These are phyloP conservation scores for Petrocephalus microphthalmus DNA, from an alignment of 2,113 vertebrate genomes.

Conservation along the genomic window DNA sequence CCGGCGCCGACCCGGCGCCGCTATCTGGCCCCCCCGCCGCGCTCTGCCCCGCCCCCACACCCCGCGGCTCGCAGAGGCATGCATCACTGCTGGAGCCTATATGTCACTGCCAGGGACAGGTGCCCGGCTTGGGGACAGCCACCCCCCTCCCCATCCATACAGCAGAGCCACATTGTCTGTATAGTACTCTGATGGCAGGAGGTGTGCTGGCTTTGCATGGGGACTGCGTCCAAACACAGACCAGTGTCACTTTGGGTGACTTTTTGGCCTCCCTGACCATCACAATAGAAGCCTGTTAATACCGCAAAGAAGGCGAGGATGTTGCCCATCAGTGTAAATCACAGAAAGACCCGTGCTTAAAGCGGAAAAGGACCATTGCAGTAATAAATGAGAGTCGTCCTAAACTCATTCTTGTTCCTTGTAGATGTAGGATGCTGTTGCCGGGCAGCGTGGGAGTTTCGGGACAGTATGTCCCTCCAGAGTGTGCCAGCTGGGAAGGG, in stretches of 20 bases:
- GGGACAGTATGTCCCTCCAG: conserved; percentile 52
- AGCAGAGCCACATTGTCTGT: not conserved
- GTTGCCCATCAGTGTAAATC: not conserved
- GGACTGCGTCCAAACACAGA: not conserved
- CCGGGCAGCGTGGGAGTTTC: conserved; percentile 37
- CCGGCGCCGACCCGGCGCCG: not conserved
- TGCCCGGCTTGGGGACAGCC: not conserved
- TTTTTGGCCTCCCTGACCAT: not conserved
- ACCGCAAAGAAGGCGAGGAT: not conserved
- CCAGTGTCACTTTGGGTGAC: not conserved
- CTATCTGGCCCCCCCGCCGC: not conserved
- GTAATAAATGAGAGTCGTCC: not conserved
- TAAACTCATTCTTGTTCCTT: not conserved
- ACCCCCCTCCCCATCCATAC: not conserved
- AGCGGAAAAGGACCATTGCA: not conserved
- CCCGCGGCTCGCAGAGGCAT: not conserved
- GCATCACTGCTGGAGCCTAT: not conserved
- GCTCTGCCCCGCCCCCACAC: not conserved
- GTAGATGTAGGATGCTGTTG: conserved; percentile 29
- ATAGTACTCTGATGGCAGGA: not conserved
- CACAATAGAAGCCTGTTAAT: not conserved
- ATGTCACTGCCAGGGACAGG: not conserved
- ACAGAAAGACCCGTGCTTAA: not conserved
- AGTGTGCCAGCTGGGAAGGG: conserved; percentile 51
- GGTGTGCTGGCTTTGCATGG: not conserved